phyloP scores from a whole-genome alignment of 2,797 vertebrate genomes.

The Hipposideros larvatus region DNA sequence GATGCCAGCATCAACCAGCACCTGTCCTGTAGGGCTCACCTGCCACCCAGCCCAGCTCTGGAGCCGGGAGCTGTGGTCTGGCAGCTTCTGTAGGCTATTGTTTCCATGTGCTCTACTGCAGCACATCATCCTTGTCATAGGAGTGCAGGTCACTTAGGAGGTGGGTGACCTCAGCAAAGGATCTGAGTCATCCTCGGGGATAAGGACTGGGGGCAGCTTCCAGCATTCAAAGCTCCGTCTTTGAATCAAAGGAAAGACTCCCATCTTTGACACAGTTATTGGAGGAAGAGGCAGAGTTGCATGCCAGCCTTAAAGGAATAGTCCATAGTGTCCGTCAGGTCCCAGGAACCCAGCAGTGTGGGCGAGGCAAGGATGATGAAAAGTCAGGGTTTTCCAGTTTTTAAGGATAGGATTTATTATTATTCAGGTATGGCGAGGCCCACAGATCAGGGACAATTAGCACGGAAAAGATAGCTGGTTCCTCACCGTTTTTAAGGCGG shows the following conservation, averaged over 20 bases:
- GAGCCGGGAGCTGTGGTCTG: not conserved
- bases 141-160: not conserved
- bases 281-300: not conserved
- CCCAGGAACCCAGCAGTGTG: not conserved
- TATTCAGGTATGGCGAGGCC: not conserved
- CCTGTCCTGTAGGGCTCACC: no score
- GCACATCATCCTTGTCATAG: not conserved
- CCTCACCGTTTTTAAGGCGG: no score
- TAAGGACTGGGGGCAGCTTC: not conserved
- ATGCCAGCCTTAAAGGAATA: rapidly evolving
- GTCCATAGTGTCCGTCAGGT: rapidly evolving
- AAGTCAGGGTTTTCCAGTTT: not conserved
- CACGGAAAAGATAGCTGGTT: rapidly evolving
- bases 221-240: no score
- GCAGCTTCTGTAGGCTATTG: rapidly evolving
- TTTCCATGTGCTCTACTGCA: not conserved
- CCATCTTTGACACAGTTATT: not conserved
- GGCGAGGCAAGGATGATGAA: rapidly evolving
- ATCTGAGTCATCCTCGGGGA: not conserved
- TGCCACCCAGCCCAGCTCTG: rapidly evolving
- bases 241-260: not conserved
- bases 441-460: no score
- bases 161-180: not conserved
- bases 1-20: no score
- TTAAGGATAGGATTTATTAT: not conserved